phyloP scores from a whole-genome alignment of 2,113 vertebrate species.

The Ellobius talpinus region DNA sequence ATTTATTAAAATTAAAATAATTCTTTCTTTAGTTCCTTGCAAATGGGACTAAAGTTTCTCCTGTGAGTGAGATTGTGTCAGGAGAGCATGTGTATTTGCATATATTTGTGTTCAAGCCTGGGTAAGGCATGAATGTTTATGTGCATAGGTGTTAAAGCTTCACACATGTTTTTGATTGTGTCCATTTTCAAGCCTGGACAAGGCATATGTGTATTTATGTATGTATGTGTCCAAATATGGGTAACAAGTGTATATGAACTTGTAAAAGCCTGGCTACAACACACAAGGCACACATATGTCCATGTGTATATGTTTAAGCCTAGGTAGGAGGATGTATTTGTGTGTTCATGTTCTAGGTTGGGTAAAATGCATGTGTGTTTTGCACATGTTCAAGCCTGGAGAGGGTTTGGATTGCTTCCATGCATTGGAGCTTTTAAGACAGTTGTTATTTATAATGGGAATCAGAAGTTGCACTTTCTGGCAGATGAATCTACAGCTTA shows the following conservation, averaged over 20 bases:
- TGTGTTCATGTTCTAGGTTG: neutral
- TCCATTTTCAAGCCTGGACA: neutral
- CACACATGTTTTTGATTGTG: neutral
- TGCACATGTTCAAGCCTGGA: neutral
- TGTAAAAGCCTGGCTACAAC: neutral
- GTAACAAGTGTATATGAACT: neutral
- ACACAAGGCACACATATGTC: neutral
- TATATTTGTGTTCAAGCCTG: neutral
- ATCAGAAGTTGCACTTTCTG: neutral
- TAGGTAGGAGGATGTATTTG: neutral
- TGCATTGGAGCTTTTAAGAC: neutral
- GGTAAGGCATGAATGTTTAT: neutral
- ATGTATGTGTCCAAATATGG: neutral
- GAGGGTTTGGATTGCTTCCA: no score
- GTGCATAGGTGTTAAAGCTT: neutral
- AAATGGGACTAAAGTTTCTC: neutral
- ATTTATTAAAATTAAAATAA: conserved; percentile 34
- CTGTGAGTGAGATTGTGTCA: neutral
- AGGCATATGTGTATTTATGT: neutral
- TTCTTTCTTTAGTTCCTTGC: neutral
- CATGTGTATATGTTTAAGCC: neutral
- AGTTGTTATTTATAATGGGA: neutral
- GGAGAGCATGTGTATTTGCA: neutral
- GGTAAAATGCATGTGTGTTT: neutral
- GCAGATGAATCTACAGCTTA: neutral